These are phyloP conservation scores for Tragulus kanchil DNA, from an alignment of 2,113 vertebrate species.

Conservation along the genomic window DNA sequence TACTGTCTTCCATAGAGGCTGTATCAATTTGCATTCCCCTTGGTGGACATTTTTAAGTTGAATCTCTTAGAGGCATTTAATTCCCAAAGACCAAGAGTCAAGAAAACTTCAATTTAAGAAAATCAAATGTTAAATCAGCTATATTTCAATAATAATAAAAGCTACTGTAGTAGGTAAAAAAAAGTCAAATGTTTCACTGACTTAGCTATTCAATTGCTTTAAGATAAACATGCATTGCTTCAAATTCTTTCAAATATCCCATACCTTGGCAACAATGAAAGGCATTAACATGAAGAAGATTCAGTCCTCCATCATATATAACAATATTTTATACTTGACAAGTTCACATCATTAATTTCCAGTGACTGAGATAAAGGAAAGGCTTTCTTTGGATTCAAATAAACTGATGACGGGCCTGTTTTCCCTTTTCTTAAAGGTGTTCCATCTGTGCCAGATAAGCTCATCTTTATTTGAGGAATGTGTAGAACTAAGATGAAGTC, in stretches of 20 bases:
- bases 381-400: not conserved
- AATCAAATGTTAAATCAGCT: not conserved
- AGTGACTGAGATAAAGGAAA: conserved; percentile 7
- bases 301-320: not conserved
- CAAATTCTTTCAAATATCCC: not conserved
- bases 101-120: not conserved
- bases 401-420: not conserved
- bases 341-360: not conserved
- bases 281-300: not conserved
- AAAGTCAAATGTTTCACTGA: not conserved
- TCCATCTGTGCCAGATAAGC: not conserved
- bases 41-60: too few species aligned
- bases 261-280: not conserved
- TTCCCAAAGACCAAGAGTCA: not conserved
- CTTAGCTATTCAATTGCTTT: not conserved
- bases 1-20: too few species aligned
- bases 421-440: not conserved
- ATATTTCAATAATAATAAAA: not conserved
- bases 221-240: not conserved
- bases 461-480: not conserved
- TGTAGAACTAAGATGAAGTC: not conserved
- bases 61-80: conserved; percentile 27
- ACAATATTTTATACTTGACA: not conserved
- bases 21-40: too few species aligned
- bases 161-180: not conserved